These are phyloP conservation scores for Limnephilus rhombicus DNA, from an alignment of 2,888 invertebrate genomes.

Conservation along the genomic window DNA sequence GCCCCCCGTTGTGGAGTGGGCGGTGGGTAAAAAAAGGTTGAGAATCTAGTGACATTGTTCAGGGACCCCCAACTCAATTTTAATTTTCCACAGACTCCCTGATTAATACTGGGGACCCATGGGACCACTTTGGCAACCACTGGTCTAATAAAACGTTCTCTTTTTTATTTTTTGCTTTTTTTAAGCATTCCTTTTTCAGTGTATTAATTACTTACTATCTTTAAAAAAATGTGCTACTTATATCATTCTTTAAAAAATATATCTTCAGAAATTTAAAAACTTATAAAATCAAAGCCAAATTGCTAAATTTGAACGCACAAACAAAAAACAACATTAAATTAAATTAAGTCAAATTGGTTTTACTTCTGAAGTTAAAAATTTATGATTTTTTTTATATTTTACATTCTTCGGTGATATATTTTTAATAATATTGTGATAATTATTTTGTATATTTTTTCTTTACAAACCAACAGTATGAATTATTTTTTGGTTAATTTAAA, in stretches of 20 bases:
- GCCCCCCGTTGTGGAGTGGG: no score
- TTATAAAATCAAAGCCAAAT: background rate
- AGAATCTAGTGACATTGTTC: no score
- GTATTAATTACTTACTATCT: background rate
- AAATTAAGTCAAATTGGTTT: background rate
- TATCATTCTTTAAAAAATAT: background rate
- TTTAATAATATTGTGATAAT: background rate
- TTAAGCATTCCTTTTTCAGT: background rate
- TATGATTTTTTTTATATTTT: background rate
- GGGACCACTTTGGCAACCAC: no score
- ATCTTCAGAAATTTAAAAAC: background rate
- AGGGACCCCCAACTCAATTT: no score
- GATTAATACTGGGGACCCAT: no score
- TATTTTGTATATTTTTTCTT: slow-evolving; percentile 2
- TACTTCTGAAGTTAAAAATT: background rate
- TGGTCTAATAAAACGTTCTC: no score
- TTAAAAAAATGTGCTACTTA: background rate
- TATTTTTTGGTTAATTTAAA: background rate
- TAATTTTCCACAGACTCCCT: no score
- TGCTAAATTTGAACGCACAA: background rate
- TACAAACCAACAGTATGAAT: background rate
- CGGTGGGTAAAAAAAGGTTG: no score
- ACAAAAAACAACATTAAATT: background rate
- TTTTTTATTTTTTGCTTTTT: background rate
- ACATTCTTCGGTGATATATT: slow-evolving; percentile 6